These are phyloP conservation scores for Bombus breviceps DNA, from an alignment of 1,140 invertebrate species.

Conservation along the genomic window DNA sequence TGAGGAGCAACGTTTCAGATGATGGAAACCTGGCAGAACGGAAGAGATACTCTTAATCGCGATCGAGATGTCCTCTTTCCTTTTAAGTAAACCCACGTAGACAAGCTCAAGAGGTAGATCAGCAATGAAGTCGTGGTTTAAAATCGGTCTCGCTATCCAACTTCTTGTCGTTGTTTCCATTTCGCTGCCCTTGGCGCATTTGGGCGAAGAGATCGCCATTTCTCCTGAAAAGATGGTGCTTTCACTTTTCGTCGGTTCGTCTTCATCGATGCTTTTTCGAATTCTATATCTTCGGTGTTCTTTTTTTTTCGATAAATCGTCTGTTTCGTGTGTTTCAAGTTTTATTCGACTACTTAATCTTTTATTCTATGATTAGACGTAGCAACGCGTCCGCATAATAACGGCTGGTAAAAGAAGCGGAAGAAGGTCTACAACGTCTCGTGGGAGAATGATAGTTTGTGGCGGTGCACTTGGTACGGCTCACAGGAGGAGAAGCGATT, in stretches of 20 bases:
- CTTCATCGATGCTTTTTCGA: slow-evolving; percentile 5
- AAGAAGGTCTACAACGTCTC: slow-evolving; percentile 20
- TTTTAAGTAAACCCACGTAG: slow-evolving; percentile 84
- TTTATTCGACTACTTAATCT: neutral
- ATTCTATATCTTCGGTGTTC: neutral
- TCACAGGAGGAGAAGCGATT: slow-evolving; percentile 64
- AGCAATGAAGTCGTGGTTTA: slow-evolving; percentile 82
- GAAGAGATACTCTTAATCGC: slow-evolving; percentile 85
- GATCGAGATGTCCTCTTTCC: slow-evolving; percentile 86
- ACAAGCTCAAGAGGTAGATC: slow-evolving; percentile 83
- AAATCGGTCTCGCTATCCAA: slow-evolving; percentile 79
- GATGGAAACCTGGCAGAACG: slow-evolving; percentile 84
- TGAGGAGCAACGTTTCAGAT: slow-evolving; percentile 89
- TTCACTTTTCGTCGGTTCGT: slow-evolving; percentile 62
- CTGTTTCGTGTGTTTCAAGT: neutral
- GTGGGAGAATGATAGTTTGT: slow-evolving; percentile 24
- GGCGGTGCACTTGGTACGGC: slow-evolving; percentile 29
- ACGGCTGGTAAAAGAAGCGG: slow-evolving; percentile 2
- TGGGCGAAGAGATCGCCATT: slow-evolving; percentile 51
- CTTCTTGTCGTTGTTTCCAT: slow-evolving; percentile 57
- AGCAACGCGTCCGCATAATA: neutral
- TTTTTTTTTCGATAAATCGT: neutral
- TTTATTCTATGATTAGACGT: neutral
- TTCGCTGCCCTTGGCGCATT: slow-evolving; percentile 58
- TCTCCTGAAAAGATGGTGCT: slow-evolving; percentile 70